These are phyloP conservation scores for Lasius fuliginosus DNA, from an alignment of 2,888 invertebrate species.

Conservation along the genomic window DNA sequence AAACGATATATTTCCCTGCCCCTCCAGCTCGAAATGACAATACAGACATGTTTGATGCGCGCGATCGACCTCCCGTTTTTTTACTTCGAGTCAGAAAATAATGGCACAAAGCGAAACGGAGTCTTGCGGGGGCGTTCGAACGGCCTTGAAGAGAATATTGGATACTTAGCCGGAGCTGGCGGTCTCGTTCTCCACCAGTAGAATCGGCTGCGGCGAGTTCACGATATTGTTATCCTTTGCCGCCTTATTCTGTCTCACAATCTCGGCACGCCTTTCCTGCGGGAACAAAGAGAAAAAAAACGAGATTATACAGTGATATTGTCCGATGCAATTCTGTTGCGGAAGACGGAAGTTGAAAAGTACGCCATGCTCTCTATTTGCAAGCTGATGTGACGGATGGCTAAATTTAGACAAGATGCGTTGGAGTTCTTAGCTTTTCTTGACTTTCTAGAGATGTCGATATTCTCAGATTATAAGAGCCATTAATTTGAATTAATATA, in stretches of 20 bases:
- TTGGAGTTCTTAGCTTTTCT: conserved; percentile 2
- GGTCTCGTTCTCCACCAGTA: conserved; percentile 87
- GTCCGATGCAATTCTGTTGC: not conserved
- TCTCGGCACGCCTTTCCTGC: conserved; percentile 96
- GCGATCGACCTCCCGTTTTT: conserved; percentile 48
- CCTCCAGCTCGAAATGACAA: conserved; percentile 13
- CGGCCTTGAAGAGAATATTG: conserved; percentile 53
- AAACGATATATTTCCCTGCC: not conserved
- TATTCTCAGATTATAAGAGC: not conserved
- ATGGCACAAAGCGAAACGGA: conserved; percentile 79
- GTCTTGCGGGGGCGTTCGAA: conserved; percentile 41
- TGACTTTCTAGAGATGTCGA: not conserved
- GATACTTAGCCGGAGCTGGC: conserved; percentile 90
- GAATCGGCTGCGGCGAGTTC: conserved; percentile 77
- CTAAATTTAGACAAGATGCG: conserved; percentile 17
- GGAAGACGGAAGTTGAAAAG: conserved; percentile 34
- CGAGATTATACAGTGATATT: conserved; percentile 8
- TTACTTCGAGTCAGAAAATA: conserved; percentile 69
- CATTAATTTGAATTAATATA: conserved; percentile 1
- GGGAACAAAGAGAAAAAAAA: conserved; percentile 74
- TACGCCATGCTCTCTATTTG: conserved; percentile 64
- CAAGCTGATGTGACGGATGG: conserved; percentile 45
- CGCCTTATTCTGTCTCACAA: conserved; percentile 96
- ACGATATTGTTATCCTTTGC: conserved; percentile 88
- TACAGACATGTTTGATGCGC: conserved; percentile 24